Evolutionary conservation across 1,140 invertebrate genomes (phyloP).

Genomic region (Brachystomella parvula): DNA sequence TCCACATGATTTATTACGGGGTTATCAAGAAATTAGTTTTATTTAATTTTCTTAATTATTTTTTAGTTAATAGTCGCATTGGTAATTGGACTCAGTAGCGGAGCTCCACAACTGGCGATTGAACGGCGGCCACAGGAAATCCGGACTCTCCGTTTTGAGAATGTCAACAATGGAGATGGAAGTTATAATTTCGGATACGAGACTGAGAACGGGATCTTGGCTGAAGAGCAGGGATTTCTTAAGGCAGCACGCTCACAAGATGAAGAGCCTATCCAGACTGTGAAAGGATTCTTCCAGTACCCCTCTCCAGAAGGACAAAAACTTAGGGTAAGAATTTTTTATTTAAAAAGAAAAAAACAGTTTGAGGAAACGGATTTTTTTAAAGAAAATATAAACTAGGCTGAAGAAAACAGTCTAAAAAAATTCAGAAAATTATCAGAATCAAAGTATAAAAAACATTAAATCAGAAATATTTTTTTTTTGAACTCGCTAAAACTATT

Average conservation of each 20-base stretch:
- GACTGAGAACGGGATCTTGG: conserved; percentile 26
- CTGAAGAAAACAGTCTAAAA: background rate
- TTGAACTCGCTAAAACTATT: no score
- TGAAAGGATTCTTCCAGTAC: conserved; percentile 25
- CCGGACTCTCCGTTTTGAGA: conserved; percentile 25
- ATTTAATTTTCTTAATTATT: no score
- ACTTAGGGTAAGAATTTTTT: background rate
- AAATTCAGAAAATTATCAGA: no score
- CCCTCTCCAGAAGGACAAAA: conserved; percentile 13
- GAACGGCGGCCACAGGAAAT: conserved; percentile 14
- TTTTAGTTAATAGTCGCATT: no score
- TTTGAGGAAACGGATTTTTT: background rate
- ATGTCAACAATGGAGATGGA: conserved; percentile 32
- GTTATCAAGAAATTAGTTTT: no score
- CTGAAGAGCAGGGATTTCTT: conserved; percentile 29
- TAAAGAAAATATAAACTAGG: background rate
- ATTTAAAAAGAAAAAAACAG: background rate
- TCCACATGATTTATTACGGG: background rate
- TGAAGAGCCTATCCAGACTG: conserved; percentile 28
- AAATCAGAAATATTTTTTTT: no score
- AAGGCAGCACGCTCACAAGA: conserved; percentile 13
- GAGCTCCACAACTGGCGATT: no score
- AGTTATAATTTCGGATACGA: conserved; percentile 27
- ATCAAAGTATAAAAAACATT: no score
- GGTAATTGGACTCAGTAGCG: no score